Evolutionary conservation across 2,888 invertebrate species (phyloP).

Genomic region (Trichogramma dendrolimi): DNA sequence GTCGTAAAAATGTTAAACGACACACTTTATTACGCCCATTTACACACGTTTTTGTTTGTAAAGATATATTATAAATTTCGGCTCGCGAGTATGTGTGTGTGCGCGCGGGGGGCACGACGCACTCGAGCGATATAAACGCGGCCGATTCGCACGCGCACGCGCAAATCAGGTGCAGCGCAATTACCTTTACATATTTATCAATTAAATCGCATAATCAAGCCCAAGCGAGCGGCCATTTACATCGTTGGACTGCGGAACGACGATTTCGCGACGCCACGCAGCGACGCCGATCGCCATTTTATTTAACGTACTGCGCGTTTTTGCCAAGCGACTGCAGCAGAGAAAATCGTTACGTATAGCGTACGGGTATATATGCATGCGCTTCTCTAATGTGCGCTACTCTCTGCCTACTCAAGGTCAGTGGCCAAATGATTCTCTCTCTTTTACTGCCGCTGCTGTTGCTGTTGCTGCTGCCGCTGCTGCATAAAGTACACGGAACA

Average conservation of each 20-base stretch:
- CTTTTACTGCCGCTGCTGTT: background rate
- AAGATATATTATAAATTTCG: background rate
- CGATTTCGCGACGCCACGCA: no score
- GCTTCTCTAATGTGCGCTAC: no score
- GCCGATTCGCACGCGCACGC: background rate
- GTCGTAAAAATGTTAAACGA: no score
- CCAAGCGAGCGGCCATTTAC: no score
- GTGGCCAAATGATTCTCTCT: slow-evolving; percentile 23
- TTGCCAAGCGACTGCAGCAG: slow-evolving; percentile 21
- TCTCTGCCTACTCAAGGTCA: slow-evolving; percentile 18
- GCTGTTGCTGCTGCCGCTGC: background rate
- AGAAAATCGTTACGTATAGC: slow-evolving; percentile 23
- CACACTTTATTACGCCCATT: background rate
- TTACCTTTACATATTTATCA: no score
- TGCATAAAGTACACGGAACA: background rate
- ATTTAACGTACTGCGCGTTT: background rate
- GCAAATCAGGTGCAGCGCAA: no score
- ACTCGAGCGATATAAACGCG: background rate
- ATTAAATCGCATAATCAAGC: no score
- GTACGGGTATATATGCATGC: background rate
- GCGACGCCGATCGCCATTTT: no score
- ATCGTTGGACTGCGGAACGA: no score
- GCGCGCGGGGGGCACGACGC: background rate
- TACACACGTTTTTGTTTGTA: background rate
- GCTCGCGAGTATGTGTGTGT: background rate